Base-by-base conservation (phyloP, 2,113 vertebrate genomes). In the Cyanoderma ruficeps region DNA sequence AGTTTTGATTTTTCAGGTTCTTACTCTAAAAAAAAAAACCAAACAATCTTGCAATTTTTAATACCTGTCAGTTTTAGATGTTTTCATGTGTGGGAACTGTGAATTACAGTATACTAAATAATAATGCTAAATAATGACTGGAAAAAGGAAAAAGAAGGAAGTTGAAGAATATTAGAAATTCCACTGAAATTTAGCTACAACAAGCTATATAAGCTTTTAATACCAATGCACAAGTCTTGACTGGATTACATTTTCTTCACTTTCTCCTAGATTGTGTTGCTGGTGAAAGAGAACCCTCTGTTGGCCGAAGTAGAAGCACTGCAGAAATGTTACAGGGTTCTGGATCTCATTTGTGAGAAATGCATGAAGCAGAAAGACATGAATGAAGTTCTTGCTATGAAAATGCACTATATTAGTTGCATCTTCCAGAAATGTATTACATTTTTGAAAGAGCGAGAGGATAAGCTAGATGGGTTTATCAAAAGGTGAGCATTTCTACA, bases 331-430 rank as follows among this genome's bases (percentile, higher is more conserved):
- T 98, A 98, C 49, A 98, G 97, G 35, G 99, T 99, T 95, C 98
- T 99, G 98, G 99, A 99, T 96, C 98, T 99, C 59, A 99, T 99
- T 94, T 99, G 99, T 70, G 99, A 99, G 97, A 99, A 99, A 79
- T 99, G 99, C 90, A 99, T 99, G 98, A 99, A 99, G 95, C 99
- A 99, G 94, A 98, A 98, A 97, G 99, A 99, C 67, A 99, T 99
- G 99, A 99, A 99, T 80, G 99, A 99, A 98, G 99, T 99, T n/a
- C 97, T 99, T 81, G 99, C 99, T 92, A 98, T 99, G 98, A 99
- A 99, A 98, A 99, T 99, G 99, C 99, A 99, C 96, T 99, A 99
- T 94, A 98, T 99, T 96, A 99, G 99, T 93, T 99, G 98, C 49
- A 97, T 99, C 96, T 98, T 99, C 88, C 98, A 99, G 86, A 99